Conservation (phyloP, 2,797 vertebrate species). For the Micrastur ruficollis region DNA sequence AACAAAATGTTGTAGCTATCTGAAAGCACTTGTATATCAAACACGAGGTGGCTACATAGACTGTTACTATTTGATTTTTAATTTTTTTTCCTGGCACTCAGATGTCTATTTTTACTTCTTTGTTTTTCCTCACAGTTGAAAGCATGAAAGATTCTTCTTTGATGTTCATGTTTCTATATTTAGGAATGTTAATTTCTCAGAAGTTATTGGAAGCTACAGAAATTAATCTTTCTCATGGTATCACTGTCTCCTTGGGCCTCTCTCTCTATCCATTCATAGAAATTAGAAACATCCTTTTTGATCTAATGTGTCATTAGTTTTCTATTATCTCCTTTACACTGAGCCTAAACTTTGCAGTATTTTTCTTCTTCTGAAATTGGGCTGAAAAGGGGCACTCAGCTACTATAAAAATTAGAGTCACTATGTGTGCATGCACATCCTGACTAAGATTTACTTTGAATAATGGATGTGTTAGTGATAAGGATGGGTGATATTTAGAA, state of each 20-base stretch:
- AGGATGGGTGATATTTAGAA: not conserved
- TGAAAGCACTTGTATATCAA: not conserved
- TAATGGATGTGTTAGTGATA: not conserved
- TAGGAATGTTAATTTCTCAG: conserved; percentile 1
- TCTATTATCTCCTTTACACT: not conserved
- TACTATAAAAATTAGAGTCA: not conserved
- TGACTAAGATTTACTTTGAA: not conserved
- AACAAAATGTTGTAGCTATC: not conserved
- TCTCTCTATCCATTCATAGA: not conserved
- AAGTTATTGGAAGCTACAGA: not conserved
- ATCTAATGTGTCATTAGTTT: not conserved
- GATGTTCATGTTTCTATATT: not conserved
- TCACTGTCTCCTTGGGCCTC: not conserved
- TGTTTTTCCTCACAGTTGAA: not conserved
- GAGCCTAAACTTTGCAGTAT: not conserved
- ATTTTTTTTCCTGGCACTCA: not conserved
- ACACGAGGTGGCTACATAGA: not conserved
- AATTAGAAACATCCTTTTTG: not conserved
- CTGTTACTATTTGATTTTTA: not conserved
- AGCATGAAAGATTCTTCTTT: not conserved
- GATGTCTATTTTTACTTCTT: not conserved
- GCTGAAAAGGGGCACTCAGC: not conserved
- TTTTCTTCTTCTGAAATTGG: not conserved
- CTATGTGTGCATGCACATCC: not conserved
- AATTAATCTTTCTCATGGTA: not conserved